These are phyloP conservation scores for Saguinus midas DNA, from an alignment of 2,113 vertebrate species.

Conservation along the genomic window DNA sequence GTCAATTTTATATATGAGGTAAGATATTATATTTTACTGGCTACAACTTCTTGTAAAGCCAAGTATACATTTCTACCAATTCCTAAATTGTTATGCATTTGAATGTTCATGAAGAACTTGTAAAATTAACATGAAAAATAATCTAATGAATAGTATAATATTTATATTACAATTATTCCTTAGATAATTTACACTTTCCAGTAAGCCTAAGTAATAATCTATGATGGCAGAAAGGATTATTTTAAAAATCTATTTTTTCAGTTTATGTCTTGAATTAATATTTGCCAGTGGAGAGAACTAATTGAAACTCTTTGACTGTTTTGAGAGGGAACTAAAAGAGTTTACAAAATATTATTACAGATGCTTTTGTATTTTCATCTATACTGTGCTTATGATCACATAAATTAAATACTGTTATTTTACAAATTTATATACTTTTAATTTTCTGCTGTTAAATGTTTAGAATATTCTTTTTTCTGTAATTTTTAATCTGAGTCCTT, in stretches of 20 bases:
- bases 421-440: neutral
- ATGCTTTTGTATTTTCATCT: neutral
- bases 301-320: neutral
- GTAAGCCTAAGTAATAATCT: neutral
- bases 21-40: neutral
- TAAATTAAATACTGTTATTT: neutral
- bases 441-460: neutral
- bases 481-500: neutral
- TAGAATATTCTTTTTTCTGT: neutral
- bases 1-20: neutral
- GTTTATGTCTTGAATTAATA: slow-evolving; percentile 40
- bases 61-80: neutral
- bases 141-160: neutral
- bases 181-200: neutral
- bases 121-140: neutral
- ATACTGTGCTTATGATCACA: neutral
- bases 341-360: neutral
- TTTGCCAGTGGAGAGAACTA: neutral
- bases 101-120: neutral
- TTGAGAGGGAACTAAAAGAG: neutral
- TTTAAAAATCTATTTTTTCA: slow-evolving; percentile 17
- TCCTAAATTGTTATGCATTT: neutral
- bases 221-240: slow-evolving; percentile 36
- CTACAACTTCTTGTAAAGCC: neutral
- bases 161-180: neutral